Conservation (phyloP, 1,140 invertebrate genomes). For the Halictus rubicundus region DNA sequence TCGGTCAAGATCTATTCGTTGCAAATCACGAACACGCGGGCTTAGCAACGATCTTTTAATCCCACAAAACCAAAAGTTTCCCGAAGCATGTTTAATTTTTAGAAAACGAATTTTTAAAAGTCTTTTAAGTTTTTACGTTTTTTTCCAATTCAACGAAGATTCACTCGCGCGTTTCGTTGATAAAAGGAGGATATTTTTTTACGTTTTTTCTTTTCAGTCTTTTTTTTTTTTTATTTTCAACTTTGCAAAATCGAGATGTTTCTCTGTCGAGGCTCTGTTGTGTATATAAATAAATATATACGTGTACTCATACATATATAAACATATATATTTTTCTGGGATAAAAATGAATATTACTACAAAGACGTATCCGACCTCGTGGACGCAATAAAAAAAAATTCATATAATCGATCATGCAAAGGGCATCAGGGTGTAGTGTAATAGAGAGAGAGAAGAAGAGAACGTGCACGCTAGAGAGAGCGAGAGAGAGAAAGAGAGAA, state of each 20-base stretch:
- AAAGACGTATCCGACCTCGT: slow-evolving; percentile 39
- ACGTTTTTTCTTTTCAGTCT: no score
- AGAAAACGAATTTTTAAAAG: no score
- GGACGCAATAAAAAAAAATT: slow-evolving; percentile 39
- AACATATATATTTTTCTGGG: slow-evolving; percentile 53
- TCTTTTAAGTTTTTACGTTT: no score
- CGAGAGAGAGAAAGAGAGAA: background rate
- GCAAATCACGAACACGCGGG: background rate
- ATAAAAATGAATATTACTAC: slow-evolving; percentile 15
- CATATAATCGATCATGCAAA: slow-evolving; percentile 41
- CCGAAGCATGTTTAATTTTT: no score
- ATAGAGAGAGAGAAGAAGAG: slow-evolving; percentile 10
- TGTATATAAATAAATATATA: slow-evolving; percentile 45
- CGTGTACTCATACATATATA: slow-evolving; percentile 16
- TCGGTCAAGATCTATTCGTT: no score
- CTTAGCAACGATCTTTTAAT: background rate
- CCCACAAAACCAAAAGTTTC: no score
- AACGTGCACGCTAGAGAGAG: background rate
- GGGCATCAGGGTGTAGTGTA: slow-evolving; percentile 52
- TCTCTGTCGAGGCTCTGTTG: slow-evolving; percentile 36
- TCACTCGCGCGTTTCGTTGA: no score
- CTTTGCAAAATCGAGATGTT: slow-evolving; percentile 2
- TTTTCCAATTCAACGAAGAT: no score
- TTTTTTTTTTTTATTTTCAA: background rate
- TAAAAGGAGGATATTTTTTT: no score